Evolutionary conservation across 2,888 invertebrate species (phyloP).

Genomic region (Agrotis clavis): DNA sequence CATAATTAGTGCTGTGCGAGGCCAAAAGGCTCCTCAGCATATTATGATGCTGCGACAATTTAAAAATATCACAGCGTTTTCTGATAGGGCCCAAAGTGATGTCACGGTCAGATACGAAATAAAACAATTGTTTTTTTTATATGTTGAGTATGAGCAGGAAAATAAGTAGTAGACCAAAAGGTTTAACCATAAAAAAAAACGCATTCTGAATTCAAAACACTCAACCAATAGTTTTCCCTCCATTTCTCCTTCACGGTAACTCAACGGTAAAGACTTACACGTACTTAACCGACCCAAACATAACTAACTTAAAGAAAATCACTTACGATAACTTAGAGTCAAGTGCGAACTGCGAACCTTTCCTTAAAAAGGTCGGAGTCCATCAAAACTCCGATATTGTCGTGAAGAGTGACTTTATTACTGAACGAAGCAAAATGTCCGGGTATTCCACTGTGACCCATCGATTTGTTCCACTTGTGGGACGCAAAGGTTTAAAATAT

Average conservation of each 20-base stretch:
- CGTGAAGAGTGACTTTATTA: conserved; percentile 64
- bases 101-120: too few species aligned
- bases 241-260: background rate
- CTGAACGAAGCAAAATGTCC: conserved; percentile 33
- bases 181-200: background rate
- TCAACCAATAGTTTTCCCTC: background rate
- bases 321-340: conserved; percentile 58
- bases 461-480: background rate
- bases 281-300: conserved; percentile 20
- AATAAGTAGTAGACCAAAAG: background rate
- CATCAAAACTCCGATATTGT: conserved; percentile 48
- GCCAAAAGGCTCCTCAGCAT: too few species aligned
- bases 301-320: conserved; percentile 55
- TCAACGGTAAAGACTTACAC: conserved; percentile 22
- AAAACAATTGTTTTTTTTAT: too few species aligned
- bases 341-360: conserved; percentile 54
- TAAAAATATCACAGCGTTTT: too few species aligned
- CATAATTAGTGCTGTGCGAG: too few species aligned
- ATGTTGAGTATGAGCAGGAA: too few species aligned
- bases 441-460: background rate
- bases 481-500: too few species aligned
- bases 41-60: too few species aligned
- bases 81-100: too few species aligned
- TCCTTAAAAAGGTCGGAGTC: conserved; percentile 53
- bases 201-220: background rate